Percentiles rank a stretch among this genome's conserved stretches.
phyloP scores from a whole-genome alignment of 1,140 invertebrate genomes.

The Homalodisca vitripennis region DNA sequence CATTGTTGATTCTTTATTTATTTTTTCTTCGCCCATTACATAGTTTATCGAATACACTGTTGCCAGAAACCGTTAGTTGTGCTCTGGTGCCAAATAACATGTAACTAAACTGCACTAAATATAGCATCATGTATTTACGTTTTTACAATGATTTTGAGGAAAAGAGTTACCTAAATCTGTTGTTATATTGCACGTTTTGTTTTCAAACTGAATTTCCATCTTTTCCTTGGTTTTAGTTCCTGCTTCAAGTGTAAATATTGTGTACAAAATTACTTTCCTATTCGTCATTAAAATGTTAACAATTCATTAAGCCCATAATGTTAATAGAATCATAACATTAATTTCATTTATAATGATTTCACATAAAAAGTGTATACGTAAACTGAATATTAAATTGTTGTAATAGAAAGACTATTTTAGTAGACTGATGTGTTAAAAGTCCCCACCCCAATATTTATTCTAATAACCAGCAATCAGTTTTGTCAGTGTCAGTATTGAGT shows the following conservation, averaged over 20 bases:
- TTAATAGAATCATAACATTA: too few relatives aligned
- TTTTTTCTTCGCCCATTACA: constrained; percentile 1
- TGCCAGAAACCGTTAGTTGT: background rate
- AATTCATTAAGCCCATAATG: too few relatives aligned
- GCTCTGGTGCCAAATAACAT: constrained; percentile 13
- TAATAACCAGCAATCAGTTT: too few relatives aligned
- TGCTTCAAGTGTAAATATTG: constrained; percentile 9
- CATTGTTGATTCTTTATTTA: constrained; percentile 24
- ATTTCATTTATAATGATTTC: too few relatives aligned
- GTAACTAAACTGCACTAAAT: too few relatives aligned
- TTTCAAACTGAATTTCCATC: background rate
- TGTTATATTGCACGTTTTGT: background rate
- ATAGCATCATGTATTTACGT: background rate
- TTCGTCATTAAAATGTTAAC: too few relatives aligned
- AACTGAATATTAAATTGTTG: too few relatives aligned
- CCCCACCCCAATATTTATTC: too few relatives aligned
- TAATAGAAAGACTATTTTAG: too few relatives aligned
- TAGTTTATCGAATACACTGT: background rate
- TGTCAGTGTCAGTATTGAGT: too few relatives aligned
- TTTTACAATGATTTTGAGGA: background rate
- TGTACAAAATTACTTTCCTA: constrained; percentile 24
- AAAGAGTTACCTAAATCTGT: background rate
- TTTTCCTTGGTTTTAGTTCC: constrained; percentile 21
- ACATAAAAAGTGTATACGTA: too few relatives aligned
- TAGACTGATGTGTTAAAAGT: too few relatives aligned